Conservation (phyloP, 2,888 invertebrate genomes). For the Chrysodeixis includens region DNA sequence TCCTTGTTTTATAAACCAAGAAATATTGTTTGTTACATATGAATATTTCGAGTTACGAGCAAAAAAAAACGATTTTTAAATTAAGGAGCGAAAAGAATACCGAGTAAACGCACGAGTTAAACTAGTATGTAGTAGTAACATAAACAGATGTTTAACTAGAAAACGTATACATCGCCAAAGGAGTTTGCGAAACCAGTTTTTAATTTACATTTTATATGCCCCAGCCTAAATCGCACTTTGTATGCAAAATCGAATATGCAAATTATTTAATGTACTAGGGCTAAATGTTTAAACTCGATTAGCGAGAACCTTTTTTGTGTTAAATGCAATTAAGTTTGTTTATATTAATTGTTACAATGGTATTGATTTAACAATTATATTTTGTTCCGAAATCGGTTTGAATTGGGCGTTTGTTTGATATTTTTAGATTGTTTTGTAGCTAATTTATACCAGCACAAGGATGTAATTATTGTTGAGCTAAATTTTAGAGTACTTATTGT, state of each 20-base stretch:
- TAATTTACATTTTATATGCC: background rate
- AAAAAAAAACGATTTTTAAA: no score
- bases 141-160: slow-evolving; percentile 14
- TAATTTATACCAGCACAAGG: no score
- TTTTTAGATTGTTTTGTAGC: no score
- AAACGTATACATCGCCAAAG: slow-evolving; percentile 19
- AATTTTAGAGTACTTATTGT: no score
- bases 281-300: background rate
- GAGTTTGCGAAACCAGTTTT: background rate
- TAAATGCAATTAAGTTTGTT: background rate
- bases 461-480: no score
- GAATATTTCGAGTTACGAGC: no score
- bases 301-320: background rate
- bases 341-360: background rate
- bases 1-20: no score
- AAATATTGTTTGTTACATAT: no score
- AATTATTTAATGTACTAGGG: background rate
- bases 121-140: no score
- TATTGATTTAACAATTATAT: background rate
- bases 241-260: slow-evolving; percentile 5
- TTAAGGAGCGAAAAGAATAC: no score
- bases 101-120: no score
- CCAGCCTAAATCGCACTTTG: background rate
- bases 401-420: background rate
- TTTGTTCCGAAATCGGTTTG: background rate